Percentiles rank a stretch among this genome's conserved stretches.
phyloP scores from a whole-genome alignment of 2,888 invertebrate species.

The Caenorhabditis plicata region DNA sequence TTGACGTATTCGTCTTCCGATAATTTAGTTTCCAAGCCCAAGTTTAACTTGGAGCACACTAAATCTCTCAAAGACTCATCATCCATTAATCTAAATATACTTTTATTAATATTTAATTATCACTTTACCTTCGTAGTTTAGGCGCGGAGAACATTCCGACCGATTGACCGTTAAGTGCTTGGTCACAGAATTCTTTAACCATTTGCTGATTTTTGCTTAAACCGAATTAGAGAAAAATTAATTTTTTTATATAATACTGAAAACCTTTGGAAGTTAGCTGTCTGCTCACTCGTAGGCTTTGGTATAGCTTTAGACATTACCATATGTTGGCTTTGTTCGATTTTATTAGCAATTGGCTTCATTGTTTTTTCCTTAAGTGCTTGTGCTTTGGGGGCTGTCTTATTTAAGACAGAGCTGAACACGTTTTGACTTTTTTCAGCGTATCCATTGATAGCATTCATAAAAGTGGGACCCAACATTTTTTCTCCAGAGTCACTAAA shows the following conservation, averaged over 20 bases:
- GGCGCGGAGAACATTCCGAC: constrained; percentile 90
- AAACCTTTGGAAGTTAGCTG: constrained; percentile 59
- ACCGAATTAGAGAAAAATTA: not conserved
- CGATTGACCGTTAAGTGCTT: constrained; percentile 84
- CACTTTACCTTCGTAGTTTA: constrained; percentile 53
- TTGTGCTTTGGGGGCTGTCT: constrained; percentile 65
- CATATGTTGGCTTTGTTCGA: constrained; percentile 61
- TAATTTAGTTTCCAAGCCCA: constrained; percentile 86
- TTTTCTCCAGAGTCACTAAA: constrained; percentile 58
- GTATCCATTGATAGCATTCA: constrained; percentile 62
- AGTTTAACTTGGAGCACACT: constrained; percentile 89
- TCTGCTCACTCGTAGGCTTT: constrained; percentile 45
- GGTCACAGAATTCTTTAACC: constrained; percentile 65
- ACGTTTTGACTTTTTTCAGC: constrained; percentile 64
- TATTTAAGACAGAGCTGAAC: constrained; percentile 57
- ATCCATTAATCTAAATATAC: too few species aligned
- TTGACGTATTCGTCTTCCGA: constrained; percentile 91
- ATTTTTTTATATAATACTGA: not conserved
- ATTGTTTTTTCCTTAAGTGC: constrained; percentile 62
- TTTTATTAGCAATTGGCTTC: constrained; percentile 57
- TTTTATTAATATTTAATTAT: too few species aligned
- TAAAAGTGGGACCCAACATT: constrained; percentile 58
- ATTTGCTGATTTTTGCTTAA: constrained; percentile 64
- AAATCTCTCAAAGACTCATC: constrained; percentile 96
- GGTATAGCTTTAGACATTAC: constrained; percentile 44